Percentiles rank a stretch among this genome's conserved stretches.
phyloP scores from a whole-genome alignment of 2,888 invertebrate species.

The Galeopsomyia nigrocyanea region DNA sequence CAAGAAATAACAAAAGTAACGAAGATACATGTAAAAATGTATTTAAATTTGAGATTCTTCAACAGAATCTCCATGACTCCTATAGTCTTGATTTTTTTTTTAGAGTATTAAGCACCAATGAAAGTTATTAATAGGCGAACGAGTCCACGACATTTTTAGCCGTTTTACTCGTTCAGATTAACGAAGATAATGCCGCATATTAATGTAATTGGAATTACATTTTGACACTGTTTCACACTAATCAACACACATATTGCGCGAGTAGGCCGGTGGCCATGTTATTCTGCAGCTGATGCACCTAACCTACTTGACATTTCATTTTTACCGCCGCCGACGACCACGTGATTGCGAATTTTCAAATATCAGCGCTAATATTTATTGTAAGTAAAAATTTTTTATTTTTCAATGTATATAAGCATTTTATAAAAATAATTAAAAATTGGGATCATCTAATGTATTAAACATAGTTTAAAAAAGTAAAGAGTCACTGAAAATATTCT shows the following conservation, averaged over 20 bases:
- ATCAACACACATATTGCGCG: constrained; percentile 6
- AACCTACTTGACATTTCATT: not conserved
- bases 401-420: too few relatives aligned
- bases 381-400: too few relatives aligned
- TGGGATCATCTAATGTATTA: too few relatives aligned
- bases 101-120: constrained; percentile 16
- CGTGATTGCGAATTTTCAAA: too few relatives aligned
- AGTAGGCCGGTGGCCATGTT: constrained; percentile 25
- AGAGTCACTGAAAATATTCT: too few relatives aligned
- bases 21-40: constrained; percentile 66
- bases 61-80: constrained; percentile 58
- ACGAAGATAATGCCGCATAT: not conserved
- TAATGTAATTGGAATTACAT: constrained; percentile 15
- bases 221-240: constrained; percentile 3
- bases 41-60: constrained; percentile 62
- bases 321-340: too few relatives aligned
- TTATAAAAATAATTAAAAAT: too few relatives aligned
- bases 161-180: not conserved
- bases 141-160: constrained; percentile 29
- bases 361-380: too few relatives aligned
- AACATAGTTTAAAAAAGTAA: too few relatives aligned
- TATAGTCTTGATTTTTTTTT: not conserved
- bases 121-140: not conserved
- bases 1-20: constrained; percentile 67
- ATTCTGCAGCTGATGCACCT: not conserved